Conservation (phyloP, 2,888 invertebrate genomes). For the Cryptosula pallasiana region DNA sequence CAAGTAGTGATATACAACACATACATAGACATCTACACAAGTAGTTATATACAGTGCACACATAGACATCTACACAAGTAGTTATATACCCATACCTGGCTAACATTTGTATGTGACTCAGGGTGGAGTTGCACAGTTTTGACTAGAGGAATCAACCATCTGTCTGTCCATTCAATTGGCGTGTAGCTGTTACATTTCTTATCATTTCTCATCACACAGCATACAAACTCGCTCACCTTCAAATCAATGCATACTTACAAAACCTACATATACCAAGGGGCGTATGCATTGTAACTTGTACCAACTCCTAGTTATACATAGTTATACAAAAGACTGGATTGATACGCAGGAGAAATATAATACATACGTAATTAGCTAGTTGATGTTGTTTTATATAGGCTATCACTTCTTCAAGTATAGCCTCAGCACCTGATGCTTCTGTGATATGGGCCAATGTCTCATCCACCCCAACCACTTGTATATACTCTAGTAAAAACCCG, state of each 20-base stretch:
- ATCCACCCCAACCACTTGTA: not conserved
- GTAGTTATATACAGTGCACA: too few relatives aligned
- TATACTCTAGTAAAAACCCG: not conserved
- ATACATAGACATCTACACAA: too few relatives aligned
- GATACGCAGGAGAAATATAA: too few relatives aligned
- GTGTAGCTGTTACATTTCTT: slow-evolving; percentile 3
- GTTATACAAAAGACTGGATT: not conserved
- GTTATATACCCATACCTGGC: too few relatives aligned
- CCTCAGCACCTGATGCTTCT: not conserved
- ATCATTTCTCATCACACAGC: slow-evolving; percentile 1
- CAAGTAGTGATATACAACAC: too few relatives aligned
- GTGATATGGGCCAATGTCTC: not conserved
- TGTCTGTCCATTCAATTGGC: not conserved
- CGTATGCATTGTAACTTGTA: too few relatives aligned
- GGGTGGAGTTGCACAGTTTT: not conserved
- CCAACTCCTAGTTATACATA: too few relatives aligned
- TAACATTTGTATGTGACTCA: not conserved
- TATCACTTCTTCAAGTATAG: not conserved
- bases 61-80: too few relatives aligned
- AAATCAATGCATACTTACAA: not conserved
- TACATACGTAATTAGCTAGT: slow-evolving; percentile 12
- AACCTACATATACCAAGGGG: too few relatives aligned
- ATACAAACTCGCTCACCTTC: slow-evolving; percentile 4
- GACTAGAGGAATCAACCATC: slow-evolving; percentile 4
- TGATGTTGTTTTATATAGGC: not conserved